Conservation (phyloP, 1,140 invertebrate genomes). For the Meloidogyne floridensis region DNA sequence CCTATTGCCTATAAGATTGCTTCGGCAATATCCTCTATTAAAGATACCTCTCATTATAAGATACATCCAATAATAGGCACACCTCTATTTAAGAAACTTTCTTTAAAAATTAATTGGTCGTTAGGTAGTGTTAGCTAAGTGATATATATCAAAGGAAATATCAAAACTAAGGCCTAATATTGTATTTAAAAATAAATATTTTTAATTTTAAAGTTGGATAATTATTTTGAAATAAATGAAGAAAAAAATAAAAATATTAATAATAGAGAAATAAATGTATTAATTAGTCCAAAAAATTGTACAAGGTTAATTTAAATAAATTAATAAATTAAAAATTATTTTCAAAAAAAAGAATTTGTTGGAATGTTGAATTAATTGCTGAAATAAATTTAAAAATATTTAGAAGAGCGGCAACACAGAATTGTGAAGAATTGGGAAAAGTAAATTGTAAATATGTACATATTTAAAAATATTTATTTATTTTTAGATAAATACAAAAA, state of each 20-base stretch:
- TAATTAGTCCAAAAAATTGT: constrained; percentile 57
- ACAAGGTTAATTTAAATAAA: constrained; percentile 28
- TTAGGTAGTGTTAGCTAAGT: too few relatives aligned
- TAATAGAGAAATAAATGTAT: constrained; percentile 52
- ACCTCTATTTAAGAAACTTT: too few relatives aligned
- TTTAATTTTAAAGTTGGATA: constrained; percentile 44
- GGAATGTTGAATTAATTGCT: constrained; percentile 47
- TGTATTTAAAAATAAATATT: constrained; percentile 1
- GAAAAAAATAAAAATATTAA: constrained; percentile 42
- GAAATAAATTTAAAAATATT: constrained; percentile 42
- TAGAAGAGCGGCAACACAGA: constrained; percentile 41
- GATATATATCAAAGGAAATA: too few relatives aligned
- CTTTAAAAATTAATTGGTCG: too few relatives aligned
- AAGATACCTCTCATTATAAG: too few relatives aligned
- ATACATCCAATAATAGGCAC: too few relatives aligned
- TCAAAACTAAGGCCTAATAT: too few relatives aligned
- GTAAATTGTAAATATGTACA: constrained; percentile 36
- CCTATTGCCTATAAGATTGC: too few relatives aligned
- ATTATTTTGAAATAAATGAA: constrained; percentile 45
- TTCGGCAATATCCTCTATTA: too few relatives aligned
- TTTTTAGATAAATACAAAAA: neutral
- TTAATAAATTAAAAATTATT: neutral
- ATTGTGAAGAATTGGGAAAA: constrained; percentile 51
- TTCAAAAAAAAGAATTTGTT: constrained; percentile 45
- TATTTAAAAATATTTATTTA: neutral